Base-by-base conservation (phyloP, 2,888 invertebrate species). In the Nemapogon koenigi region DNA sequence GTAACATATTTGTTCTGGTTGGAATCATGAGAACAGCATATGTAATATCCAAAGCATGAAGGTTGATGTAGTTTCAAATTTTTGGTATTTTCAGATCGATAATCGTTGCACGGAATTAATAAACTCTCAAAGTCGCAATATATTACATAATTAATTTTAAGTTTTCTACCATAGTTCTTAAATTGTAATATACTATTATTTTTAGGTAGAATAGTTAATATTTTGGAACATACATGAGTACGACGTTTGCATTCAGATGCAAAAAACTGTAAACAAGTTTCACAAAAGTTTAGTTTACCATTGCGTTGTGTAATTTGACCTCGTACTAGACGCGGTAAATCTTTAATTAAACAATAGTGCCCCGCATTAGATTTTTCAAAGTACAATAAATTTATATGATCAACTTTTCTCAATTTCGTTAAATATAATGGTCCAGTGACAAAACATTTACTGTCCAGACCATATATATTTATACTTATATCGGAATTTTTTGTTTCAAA, bases 391-490 rank as follows among this genome's bases (percentile, higher is more conserved):
- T 22, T 22, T 22, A 22, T 22, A 22, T 22, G 22, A 7, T 22
- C 6, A 22, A 22, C 10, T 22, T 22, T 22, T 22, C 22, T 22
- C 6, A 10, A 22, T 7, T 10, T 22, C 10, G 22, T 22, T 22
- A 22, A 22, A 22, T 22, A 22, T 22, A 22, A 22, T 7, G 22
- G 22, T 22, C 22, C 22, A 7, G 22, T 22, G 22, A 22, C 22
- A 22, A 22, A 7, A 10, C 22, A 22, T 22, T 22, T 22, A 22
- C 10, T 22, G 22, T 22, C 22, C 10, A 25, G 22, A 19, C 35
- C 35, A 35, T 35, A 35, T 14, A 35, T 35, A 22, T 35, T 35
- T 14, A 35, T 22, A 35, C 25, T 35, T 18, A 10, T 19, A 31
- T 31, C 16, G 16, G 32, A 16, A 16, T 31, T 31, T 15, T 31